Evolutionary conservation across 2,888 invertebrate species (phyloP).

Genomic region (Vanessa cardui): DNA sequence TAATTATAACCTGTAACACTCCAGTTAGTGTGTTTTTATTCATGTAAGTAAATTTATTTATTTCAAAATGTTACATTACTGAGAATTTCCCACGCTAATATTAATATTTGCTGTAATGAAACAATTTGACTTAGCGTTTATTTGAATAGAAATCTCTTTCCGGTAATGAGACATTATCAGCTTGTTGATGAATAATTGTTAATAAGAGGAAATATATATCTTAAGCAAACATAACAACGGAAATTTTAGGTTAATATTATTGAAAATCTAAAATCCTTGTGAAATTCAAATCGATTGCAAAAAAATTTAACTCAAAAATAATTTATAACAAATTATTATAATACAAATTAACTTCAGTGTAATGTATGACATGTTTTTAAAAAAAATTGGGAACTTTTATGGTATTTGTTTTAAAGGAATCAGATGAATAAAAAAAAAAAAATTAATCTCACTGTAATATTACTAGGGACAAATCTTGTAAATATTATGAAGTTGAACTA

Average conservation of each 20-base stretch:
- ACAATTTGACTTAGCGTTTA: background rate
- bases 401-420: no score
- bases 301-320: background rate
- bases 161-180: slow-evolving; percentile 11
- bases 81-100: slow-evolving; percentile 20
- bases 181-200: slow-evolving; percentile 13
- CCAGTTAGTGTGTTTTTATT: no score
- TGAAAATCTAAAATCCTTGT: background rate
- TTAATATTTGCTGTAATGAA: slow-evolving; percentile 12
- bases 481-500: no score
- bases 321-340: no score
- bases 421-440: no score
- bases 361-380: no score
- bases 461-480: no score
- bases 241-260: slow-evolving; percentile 1
- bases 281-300: background rate
- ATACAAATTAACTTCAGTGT: no score
- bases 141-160: slow-evolving; percentile 12
- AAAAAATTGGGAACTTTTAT: no score
- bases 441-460: no score
- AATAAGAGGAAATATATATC: slow-evolving; percentile 19
- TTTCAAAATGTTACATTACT: background rate
- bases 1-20: no score
- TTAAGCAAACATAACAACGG: slow-evolving; percentile 14
- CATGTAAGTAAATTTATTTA: no score